phyloP scores from a whole-genome alignment of 2,113 vertebrate species.

The Etheostoma spectabile region DNA sequence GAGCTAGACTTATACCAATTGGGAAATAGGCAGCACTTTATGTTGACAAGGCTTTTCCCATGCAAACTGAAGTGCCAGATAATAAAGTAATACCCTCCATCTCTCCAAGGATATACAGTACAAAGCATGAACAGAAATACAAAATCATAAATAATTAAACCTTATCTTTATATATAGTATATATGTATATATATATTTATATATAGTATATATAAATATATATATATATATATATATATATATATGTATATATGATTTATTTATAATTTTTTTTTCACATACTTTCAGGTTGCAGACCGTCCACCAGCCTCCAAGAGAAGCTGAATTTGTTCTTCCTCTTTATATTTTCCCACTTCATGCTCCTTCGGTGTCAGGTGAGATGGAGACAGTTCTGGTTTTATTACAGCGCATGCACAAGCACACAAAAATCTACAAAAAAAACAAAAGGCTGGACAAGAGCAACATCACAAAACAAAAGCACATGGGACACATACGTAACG shows the following conservation, averaged over 20 bases:
- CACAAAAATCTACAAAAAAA: constrained; percentile 50
- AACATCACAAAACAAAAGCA: constrained; percentile 61
- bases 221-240: too few species aligned
- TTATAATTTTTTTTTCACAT: constrained; percentile 40
- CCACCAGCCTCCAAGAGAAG: constrained; percentile 62
- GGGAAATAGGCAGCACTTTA: constrained; percentile 13
- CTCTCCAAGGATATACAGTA: constrained; percentile 14
- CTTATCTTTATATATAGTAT: constrained; percentile 64
- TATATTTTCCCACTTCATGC: constrained; percentile 67
- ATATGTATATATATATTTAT: too few species aligned
- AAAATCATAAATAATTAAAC: constrained; percentile 51
- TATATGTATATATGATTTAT: too few species aligned
- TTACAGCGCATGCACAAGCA: constrained; percentile 55
- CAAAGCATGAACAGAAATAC: constrained; percentile 43
- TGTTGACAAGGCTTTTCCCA: constrained; percentile 54
- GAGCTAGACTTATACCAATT: not conserved
- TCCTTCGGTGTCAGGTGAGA: constrained; percentile 58
- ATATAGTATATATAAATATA: too few species aligned
- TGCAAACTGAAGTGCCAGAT: constrained; percentile 17
- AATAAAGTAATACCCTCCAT: constrained; percentile 21
- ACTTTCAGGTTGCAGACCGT: constrained; percentile 66
- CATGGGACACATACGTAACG: constrained; percentile 33
- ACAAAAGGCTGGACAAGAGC: constrained; percentile 53
- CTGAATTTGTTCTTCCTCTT: constrained; percentile 72
- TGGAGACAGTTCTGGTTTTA: constrained; percentile 65